Conservation (phyloP, 2,113 vertebrate species). For the Oxyruncus cristatus region DNA sequence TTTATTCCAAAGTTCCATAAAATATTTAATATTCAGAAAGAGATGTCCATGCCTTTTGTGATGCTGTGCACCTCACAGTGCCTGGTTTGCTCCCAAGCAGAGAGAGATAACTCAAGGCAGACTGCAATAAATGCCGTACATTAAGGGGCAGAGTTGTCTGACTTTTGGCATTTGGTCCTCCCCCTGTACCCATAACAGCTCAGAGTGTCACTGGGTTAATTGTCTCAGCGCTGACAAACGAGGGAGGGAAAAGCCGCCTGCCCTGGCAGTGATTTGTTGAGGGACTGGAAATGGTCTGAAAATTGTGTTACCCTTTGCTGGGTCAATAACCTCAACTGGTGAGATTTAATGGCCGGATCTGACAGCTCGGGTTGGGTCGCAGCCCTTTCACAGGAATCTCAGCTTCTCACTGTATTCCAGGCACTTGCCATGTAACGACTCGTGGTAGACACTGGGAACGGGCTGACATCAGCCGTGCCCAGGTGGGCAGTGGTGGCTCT, state of each 20-base stretch:
- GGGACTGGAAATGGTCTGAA: constrained; percentile 39
- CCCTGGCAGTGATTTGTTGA: neutral
- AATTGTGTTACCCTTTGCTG: constrained; percentile 43
- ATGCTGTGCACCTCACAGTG: neutral
- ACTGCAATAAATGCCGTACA: neutral
- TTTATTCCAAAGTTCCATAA: constrained; percentile 41
- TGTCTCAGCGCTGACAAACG: constrained; percentile 12
- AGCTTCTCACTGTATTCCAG: neutral
- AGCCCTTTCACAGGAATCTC: neutral
- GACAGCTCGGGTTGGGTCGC: neutral
- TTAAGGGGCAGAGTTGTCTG: neutral
- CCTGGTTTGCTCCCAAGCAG: neutral
- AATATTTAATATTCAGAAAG: constrained; percentile 39
- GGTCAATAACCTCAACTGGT: neutral
- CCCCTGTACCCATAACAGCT: neutral
- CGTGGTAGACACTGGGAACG: fast-evolving
- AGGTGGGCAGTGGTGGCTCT: fast-evolving
- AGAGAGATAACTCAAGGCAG: neutral
- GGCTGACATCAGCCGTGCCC: fast-evolving
- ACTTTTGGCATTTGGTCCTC: neutral
- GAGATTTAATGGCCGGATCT: constrained; percentile 6
- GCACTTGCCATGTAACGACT: fast-evolving
- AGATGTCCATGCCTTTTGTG: constrained; percentile 14
- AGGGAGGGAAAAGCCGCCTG: neutral
- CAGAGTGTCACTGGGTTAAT: constrained; percentile 47